Conservation (phyloP, 2,888 invertebrate genomes). For the Tinea pellionella region DNA sequence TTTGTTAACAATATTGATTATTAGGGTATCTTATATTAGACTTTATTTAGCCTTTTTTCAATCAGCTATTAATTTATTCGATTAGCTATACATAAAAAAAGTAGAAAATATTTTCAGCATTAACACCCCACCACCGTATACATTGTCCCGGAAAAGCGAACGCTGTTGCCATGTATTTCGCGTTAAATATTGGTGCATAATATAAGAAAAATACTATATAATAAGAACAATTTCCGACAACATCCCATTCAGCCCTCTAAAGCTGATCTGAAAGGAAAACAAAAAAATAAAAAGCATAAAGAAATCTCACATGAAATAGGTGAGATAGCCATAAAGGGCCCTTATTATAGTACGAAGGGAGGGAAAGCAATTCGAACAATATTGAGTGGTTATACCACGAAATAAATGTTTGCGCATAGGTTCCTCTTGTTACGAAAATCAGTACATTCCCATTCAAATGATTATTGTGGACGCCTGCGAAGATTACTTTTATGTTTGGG, state of each 20-base stretch:
- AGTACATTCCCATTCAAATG: conserved; percentile 65
- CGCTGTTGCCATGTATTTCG: too few relatives aligned
- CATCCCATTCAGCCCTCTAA: background rate
- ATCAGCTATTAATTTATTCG: too few relatives aligned
- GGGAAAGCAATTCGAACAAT: conserved; percentile 22
- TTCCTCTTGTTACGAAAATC: conserved; percentile 34
- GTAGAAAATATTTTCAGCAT: too few relatives aligned
- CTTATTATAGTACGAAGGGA: conserved; percentile 21
- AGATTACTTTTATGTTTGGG: conserved; percentile 50
- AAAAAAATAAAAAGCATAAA: conserved; percentile 19
- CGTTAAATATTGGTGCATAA: too few relatives aligned
- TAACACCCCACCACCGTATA: too few relatives aligned
- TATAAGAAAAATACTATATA: too few relatives aligned
- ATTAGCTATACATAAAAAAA: too few relatives aligned
- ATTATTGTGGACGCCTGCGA: conserved; percentile 50
- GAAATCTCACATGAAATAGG: conserved; percentile 20
- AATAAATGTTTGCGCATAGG: conserved; percentile 29
- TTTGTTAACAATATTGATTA: too few relatives aligned
- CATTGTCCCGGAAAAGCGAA: too few relatives aligned
- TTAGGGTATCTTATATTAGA: too few relatives aligned
- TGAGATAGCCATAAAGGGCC: conserved; percentile 26
- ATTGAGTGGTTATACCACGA: conserved; percentile 24
- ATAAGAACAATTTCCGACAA: too few relatives aligned
- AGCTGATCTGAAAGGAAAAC: conserved; percentile 20
- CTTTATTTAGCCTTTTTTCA: too few relatives aligned